Conservation (phyloP, 1,140 invertebrate genomes). For the Drosophila rufa region DNA sequence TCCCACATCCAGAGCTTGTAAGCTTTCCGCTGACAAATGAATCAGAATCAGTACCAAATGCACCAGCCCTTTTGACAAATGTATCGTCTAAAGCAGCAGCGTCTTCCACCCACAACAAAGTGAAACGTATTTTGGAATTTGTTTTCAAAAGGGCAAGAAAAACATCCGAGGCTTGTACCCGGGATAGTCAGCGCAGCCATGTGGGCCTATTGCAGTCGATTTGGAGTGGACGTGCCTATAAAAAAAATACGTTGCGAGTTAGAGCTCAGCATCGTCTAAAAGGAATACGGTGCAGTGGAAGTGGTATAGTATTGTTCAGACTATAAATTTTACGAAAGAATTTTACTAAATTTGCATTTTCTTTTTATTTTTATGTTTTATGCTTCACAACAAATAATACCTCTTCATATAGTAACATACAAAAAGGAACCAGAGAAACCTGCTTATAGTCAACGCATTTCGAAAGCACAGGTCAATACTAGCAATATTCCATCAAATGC, state of each 20-base stretch:
- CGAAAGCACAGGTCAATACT: constrained; percentile 35
- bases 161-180: constrained; percentile 32
- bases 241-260: constrained; percentile 45
- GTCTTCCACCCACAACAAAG: constrained; percentile 13
- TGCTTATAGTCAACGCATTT: constrained; percentile 24
- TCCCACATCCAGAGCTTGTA: constrained; percentile 18
- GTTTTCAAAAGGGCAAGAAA: constrained; percentile 60
- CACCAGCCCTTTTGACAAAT: constrained; percentile 18
- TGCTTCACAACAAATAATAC: constrained; percentile 1
- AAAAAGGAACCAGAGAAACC: constrained; percentile 68
- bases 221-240: constrained; percentile 53
- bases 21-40: constrained; percentile 47
- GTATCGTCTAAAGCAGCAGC: not conserved
- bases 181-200: constrained; percentile 79
- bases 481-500: constrained; percentile 60
- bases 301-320: constrained; percentile 62
- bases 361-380: constrained; percentile 21
- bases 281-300: constrained; percentile 83
- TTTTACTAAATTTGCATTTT: constrained; percentile 25
- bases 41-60: constrained; percentile 3
- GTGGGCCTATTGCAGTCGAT: constrained; percentile 68
- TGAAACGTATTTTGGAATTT: constrained; percentile 54
- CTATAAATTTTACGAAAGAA: not conserved
- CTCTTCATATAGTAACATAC: constrained; percentile 67
- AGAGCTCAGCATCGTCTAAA: constrained; percentile 74